A percentile compares a stretch with the other conserved stretches of the same genome.
phyloP scores from a whole-genome alignment of 1,140 invertebrate genomes.

The Ganaspis sp. region DNA sequence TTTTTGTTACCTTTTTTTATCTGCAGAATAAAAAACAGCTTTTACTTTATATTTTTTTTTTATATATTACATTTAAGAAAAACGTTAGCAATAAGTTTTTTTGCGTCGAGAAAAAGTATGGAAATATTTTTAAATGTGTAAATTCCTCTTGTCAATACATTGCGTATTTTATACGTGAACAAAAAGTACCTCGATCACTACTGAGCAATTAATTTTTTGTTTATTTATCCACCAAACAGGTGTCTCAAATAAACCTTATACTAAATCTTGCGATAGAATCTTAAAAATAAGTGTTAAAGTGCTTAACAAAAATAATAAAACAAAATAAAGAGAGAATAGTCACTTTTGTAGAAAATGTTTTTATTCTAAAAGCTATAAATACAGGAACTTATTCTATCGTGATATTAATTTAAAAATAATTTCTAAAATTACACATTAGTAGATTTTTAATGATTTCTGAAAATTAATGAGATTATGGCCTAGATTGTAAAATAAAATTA shows the following conservation, averaged over 20 bases:
- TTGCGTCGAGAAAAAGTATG: not conserved
- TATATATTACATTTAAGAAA: not conserved
- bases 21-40: not conserved
- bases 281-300: not conserved
- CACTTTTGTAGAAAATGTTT: slow-evolving; percentile 4
- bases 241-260: slow-evolving; percentile 1
- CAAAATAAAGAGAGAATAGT: not conserved
- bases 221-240: not conserved
- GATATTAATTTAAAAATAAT: not conserved
- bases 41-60: not conserved
- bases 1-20: slow-evolving; percentile 22
- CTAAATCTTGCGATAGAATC: not conserved
- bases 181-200: slow-evolving; percentile 11
- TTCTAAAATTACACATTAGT: not conserved
- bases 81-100: slow-evolving; percentile 15
- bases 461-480: not conserved
- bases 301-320: too few species aligned
- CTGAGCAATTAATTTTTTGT: not conserved
- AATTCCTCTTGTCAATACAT: slow-evolving; percentile 23
- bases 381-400: not conserved
- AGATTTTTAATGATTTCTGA: not conserved
- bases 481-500: too few species aligned
- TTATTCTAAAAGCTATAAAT: not conserved
- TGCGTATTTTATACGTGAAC: not conserved
- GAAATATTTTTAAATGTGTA: slow-evolving; percentile 20